phyloP scores from a whole-genome alignment of 2,888 invertebrate genomes.

The Eumacrocentrus americanus region DNA sequence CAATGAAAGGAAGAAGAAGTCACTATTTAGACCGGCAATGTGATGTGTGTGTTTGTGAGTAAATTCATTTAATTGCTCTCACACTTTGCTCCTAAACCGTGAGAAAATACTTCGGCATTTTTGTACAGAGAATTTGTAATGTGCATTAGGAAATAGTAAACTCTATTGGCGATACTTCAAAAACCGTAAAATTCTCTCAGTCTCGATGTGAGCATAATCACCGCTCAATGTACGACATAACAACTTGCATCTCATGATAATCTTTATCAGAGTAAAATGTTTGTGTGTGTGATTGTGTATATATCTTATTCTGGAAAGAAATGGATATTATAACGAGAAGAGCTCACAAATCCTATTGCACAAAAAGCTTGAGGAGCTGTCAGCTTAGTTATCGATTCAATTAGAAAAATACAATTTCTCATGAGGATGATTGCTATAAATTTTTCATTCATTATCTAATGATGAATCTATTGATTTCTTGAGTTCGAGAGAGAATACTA shows the following conservation, averaged over 20 bases:
- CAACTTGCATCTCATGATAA: background rate
- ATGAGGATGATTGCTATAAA: constrained; percentile 25
- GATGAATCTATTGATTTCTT: background rate
- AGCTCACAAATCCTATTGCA: background rate
- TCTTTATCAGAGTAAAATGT: background rate
- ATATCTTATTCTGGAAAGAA: constrained; percentile 17
- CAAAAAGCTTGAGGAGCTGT: constrained; percentile 4
- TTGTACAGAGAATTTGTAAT: constrained; percentile 11
- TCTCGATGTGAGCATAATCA: constrained; percentile 14
- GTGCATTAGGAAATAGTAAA: constrained; percentile 16
- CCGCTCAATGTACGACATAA: constrained; percentile 1
- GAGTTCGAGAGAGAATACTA: background rate
- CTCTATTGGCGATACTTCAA: constrained; percentile 5
- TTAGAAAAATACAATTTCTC: constrained; percentile 29
- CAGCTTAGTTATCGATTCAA: constrained; percentile 12
- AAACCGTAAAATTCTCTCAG: constrained; percentile 8
- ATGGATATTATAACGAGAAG: constrained; percentile 6
- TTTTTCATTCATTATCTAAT: constrained; percentile 15
- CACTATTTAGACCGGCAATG: constrained; percentile 26
- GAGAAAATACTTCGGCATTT: constrained; percentile 21
- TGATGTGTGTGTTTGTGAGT: constrained; percentile 22
- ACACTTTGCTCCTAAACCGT: background rate
- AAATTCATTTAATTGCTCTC: too few relatives aligned
- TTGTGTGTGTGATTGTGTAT: background rate
- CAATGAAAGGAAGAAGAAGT: constrained; percentile 30